phyloP scores from a whole-genome alignment of 2,797 vertebrate genomes.

The Micrastur ruficollis region DNA sequence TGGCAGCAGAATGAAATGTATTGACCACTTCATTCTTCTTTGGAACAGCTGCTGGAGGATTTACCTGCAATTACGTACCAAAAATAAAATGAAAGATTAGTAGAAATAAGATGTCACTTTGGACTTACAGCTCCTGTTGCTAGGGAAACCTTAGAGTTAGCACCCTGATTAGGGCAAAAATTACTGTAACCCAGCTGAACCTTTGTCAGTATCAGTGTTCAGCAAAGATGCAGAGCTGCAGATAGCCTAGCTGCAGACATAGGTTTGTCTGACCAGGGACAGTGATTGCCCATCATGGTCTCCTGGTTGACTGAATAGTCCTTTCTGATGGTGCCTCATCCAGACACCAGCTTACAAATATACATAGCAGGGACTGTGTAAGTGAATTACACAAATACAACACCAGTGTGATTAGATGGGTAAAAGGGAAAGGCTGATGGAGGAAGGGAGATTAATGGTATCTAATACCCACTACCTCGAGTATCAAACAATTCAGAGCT shows the following conservation, averaged over 20 bases:
- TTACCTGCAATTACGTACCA: conserved; percentile 58
- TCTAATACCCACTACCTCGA: not conserved
- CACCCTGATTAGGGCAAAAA: conserved; percentile 31
- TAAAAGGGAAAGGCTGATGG: not conserved
- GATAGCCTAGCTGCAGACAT: not conserved
- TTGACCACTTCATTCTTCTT: not conserved
- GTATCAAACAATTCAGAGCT: not conserved
- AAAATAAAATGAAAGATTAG: conserved; percentile 71
- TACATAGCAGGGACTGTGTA: not conserved
- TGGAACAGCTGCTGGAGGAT: conserved; percentile 28
- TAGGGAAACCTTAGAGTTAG: conserved; percentile 67
- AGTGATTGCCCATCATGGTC: not conserved
- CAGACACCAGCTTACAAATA: not conserved
- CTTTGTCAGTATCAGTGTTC: conserved; percentile 14
- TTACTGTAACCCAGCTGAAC: not conserved
- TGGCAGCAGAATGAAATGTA: not conserved
- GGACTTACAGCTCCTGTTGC: conserved; percentile 54
- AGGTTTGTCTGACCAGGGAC: not conserved
- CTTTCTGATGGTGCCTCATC: not conserved
- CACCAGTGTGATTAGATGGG: not conserved
- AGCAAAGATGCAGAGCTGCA: not conserved
- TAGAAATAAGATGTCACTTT: conserved; percentile 44
- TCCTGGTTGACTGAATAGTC: not conserved
- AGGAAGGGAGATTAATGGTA: not conserved
- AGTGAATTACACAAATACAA: not conserved